Evolutionary conservation across 2,888 invertebrate species (phyloP), one percentile per base, ranked within the genome.

Genomic region (Melipona bicolor): DNA sequence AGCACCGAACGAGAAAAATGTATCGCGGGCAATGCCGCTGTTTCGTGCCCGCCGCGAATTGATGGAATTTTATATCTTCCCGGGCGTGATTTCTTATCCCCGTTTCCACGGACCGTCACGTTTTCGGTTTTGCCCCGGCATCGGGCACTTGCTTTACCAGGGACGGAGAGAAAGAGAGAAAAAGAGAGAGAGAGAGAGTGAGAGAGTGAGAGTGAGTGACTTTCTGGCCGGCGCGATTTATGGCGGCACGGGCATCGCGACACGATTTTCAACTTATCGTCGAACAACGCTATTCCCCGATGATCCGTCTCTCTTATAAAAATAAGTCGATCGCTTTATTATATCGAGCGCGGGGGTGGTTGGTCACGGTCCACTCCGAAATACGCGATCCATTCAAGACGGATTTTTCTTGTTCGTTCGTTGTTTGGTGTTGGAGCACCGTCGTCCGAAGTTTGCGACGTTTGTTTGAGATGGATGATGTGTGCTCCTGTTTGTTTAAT

Each of bases 41-140:
- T 77, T 77, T 56, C 81, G 81, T 81, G 76, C 81, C 52, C 79
- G 76, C 89, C 90, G 91, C 92, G 90, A 92, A 94, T 94, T 94
- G 93, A 94, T 94, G 93, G 94, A 94, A 94, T 94, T 94, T 94
- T 94, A 94, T 93, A 94, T 94, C 94, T 92, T 86, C 90, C 89
- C 88, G 84, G 87, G 87, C 93, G 91, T 92, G 93, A 93, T 94
- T 94, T 92, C 91, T 91, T 89, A 87, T 88, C 88, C 83, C 84
- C 83, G 83, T 79, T 85, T 83, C 84, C 86, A 79, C 77, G 87
- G 77, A 78, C 88, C 86, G 90, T 89, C 90, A 90, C 90, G 90
- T 89, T 86, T 78, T 74, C 79, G 84, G 77, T 82, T 77, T 83
- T 73, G 75, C 67, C 27, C 67, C 43, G 43, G 43, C 43, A 43